Evolutionary conservation across 2,888 invertebrate genomes (phyloP).

Genomic region (Epinotia demarniana): DNA sequence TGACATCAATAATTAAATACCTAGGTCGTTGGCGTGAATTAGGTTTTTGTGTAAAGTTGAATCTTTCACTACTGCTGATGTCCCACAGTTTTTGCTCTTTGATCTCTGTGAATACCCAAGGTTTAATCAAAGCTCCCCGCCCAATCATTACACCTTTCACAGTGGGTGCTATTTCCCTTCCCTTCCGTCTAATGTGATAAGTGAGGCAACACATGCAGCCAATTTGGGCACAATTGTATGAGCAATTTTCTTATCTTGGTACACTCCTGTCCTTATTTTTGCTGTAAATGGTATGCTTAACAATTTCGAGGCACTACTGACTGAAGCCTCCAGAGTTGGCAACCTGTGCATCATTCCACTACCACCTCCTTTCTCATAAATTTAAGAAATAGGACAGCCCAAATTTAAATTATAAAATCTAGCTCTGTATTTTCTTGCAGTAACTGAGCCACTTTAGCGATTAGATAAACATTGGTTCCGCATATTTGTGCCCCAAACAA

Average conservation of each 20-base stretch:
- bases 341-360: slow-evolving; percentile 91
- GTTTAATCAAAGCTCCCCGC: slow-evolving; percentile 98
- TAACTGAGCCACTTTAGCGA: slow-evolving; percentile 95
- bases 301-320: slow-evolving; percentile 88
- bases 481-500: slow-evolving; percentile 92
- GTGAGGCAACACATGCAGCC: slow-evolving; percentile 92
- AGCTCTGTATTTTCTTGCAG: slow-evolving; percentile 92
- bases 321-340: slow-evolving; percentile 90
- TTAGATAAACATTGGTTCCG: slow-evolving; percentile 94
- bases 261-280: slow-evolving; percentile 97
- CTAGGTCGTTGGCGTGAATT: not conserved
- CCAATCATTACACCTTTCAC: slow-evolving; percentile 95
- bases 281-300: slow-evolving; percentile 94
- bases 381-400: slow-evolving; percentile 98
- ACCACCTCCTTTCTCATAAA: slow-evolving; percentile 96
- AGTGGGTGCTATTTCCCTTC: slow-evolving; percentile 84
- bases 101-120: slow-evolving; percentile 99
- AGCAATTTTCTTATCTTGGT: slow-evolving; percentile 94
- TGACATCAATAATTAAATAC: not conserved
- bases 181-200: slow-evolving; percentile 96
- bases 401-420: slow-evolving; percentile 98
- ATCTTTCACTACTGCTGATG: slow-evolving; percentile 94
- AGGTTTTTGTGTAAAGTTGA: slow-evolving; percentile 94
- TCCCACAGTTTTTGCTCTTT: slow-evolving; percentile 96
- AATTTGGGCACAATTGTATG: slow-evolving; percentile 93